A percentile compares a stretch with the other conserved stretches of the same genome.
These are phyloP conservation scores for Zaprionus obscuricornis DNA, from an alignment of 2,888 invertebrate genomes.

Conservation along the genomic window DNA sequence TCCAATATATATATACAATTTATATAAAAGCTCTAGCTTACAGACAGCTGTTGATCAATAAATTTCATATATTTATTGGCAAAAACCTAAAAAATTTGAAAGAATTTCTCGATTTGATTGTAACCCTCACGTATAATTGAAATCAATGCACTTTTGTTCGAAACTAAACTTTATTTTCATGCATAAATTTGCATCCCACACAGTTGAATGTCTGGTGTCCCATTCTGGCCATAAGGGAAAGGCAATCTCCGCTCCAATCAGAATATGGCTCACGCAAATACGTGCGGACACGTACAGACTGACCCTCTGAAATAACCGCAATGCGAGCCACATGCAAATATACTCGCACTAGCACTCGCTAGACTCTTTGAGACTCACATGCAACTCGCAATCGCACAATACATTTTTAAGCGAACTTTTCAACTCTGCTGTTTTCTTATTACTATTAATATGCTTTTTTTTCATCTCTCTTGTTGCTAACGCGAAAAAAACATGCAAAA, in stretches of 20 bases:
- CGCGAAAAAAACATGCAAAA: constrained; percentile 8
- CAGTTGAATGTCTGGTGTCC: constrained; percentile 33
- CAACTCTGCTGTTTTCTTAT: constrained; percentile 15
- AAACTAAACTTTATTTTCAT: constrained; percentile 50
- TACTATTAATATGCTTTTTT: background rate
- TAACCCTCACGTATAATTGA: constrained; percentile 59
- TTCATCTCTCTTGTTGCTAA: too few relatives aligned
- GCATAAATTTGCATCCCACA: constrained; percentile 62
- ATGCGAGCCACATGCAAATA: constrained; percentile 50
- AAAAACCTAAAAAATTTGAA: too few relatives aligned
- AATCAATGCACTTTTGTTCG: constrained; percentile 54
- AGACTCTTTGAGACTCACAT: constrained; percentile 28
- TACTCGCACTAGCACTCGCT: too few relatives aligned
- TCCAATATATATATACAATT: too few relatives aligned
- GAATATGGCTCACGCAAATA: constrained; percentile 36
- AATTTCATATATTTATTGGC: too few relatives aligned
- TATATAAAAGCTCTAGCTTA: too few relatives aligned
- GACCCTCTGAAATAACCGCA: constrained; percentile 52
- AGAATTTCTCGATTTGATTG: too few relatives aligned
- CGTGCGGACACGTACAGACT: constrained; percentile 70
- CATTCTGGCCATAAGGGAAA: too few relatives aligned
- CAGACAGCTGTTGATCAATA: too few relatives aligned
- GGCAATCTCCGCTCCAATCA: constrained; percentile 50
- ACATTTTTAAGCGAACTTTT: constrained; percentile 41
- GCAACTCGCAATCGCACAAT: constrained; percentile 33